Evolutionary conservation across 2,888 invertebrate genomes (phyloP), one percentile per base, ranked within the genome.

Genomic region (Drosophila dives): DNA sequence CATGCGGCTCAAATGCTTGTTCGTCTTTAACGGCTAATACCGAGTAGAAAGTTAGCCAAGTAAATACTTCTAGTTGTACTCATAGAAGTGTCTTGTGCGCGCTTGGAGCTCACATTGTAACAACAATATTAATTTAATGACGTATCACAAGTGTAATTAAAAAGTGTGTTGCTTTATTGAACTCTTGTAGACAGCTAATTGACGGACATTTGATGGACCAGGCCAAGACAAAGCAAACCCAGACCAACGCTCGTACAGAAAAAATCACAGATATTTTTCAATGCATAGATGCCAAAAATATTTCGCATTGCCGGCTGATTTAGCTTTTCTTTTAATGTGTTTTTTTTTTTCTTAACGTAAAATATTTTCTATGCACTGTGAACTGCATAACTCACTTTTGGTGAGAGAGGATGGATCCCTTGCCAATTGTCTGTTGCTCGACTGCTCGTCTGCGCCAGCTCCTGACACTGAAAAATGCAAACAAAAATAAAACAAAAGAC

Each of bases 401-500:
- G 75, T 55, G 81, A 45, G 74, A 49, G 63, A 51, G 48, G 38
- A 11, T 50, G 62, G 53, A 86, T 83, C 80, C 88, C 80, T 58
- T 76, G 85, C 70, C 85, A 72, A 86, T 82, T 81, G 83, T 68
- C 63, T 62, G 58, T 58, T 63, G 58, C 11, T 33, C 42, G 32
- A 42, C 11, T 36, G 40, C 49, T 45, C 53, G 66, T 12, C 59
- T 54, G 70, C 61, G 65, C 60, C 56, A 50, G 54, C 55, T 72
- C 34, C 81, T 86, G 86, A 89, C 89, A 86, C 85, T 86, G 89
- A 86, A 89, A 86, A 86, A 89, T 89, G 86, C 86, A 86, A 86
- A 89, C 89, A 86, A 80, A 89, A 86, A 86, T 89, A 86, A 86
- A 89, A 89, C 89, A 86, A 86, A 86, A 89, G 86, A 87, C 87